Base-by-base conservation (phyloP, 2,113 vertebrate genomes). In the Pterocles gutturalis region DNA sequence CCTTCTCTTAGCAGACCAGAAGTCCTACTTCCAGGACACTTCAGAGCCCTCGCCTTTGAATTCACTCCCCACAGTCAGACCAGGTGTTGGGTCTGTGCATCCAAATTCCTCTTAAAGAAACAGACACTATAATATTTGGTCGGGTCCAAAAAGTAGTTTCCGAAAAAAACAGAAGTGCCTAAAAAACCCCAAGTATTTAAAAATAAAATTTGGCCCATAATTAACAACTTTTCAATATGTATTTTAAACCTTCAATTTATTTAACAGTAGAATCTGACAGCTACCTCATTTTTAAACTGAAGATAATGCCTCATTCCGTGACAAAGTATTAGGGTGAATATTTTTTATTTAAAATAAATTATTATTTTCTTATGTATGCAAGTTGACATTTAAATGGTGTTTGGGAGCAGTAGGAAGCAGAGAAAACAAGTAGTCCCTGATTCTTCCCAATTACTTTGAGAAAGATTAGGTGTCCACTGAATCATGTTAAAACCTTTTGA, bases 161-260 rank as follows among this genome's bases (percentile, higher is more conserved):
- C 58, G 8, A 18, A 51, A 71, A 71, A 89, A 75, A 7, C 2
- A 1, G 4, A 45, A 9, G 24, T 46, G 60, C 15, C 33, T 85
- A 82, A 83, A 84, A 70, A 60, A 2, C 0, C 0, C 2, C 8
- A 57, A 33, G 14, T 20, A 58, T 41, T 41, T 41, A 41, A 41
- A 41, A 41, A 41, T 41, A 41, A 41, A 41, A 80, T 11, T 13
- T 64, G 26, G 19, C 51, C 29, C n/a, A 24, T 43, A 55, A 79
- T 62, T 58, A 87, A 54, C 7, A 60, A 4, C 33, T 87, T 87
- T 53, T 20, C 57, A 83, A 65, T 46, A 5, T n/a, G 0, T 73
- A 31, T 70, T 73, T 70, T 70, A 81, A 89, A 70, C 3, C 31
- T 66, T 21, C 7, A 66, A 22, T 93, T 57, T 75, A 41, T 62